Evolutionary conservation across 2,113 vertebrate species (phyloP), one percentile per base, ranked within the genome.

Genomic region (Poecilia latipinna): DNA sequence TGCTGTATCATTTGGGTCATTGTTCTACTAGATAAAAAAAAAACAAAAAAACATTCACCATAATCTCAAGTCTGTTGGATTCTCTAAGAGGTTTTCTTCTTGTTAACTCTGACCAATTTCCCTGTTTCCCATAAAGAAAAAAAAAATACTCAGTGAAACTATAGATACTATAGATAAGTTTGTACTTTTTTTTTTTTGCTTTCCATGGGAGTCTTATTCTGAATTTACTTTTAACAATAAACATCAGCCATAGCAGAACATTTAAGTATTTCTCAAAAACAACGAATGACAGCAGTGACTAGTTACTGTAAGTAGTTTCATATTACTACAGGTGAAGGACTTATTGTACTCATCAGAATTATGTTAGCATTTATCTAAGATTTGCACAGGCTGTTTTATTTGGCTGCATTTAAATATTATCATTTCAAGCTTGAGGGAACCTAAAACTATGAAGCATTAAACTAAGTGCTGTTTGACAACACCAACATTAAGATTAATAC

Each of bases 401-500:
- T 72, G 7, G 63, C 62, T 61, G 8, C 24, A 60, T 82, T 79
- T 24, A 79, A 77, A 82, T 77, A 78, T 73, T 86, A 63, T 78
- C 33, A 82, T 77, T 86, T 89, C 70, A 82, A 83, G 75, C 83
- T 79, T 82, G 48, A 71, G 33, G 69, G 65, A 57, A 82, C 68
- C 19, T 79, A 65, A 78, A 89, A 80, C 75, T 83, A 72, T 74
- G 63, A 62, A 61, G 77, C 79, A 77, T 61, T 83, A 82, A 74
- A 78, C 57, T 74, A 83, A 84, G 66, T 75, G 68, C 72, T 74
- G 64, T 72, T 67, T 89, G 78, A 86, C 76, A 87, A 79, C 57
- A 61, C 67, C 77, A 51, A 87, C 72, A 86, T 91, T 88, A 84
- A 87, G 87, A 91, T 89, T 88, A 86, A 91, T 88, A 87, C 82